These are phyloP conservation scores for Achroia grisella DNA, from an alignment of 1,140 invertebrate species.

Conservation along the genomic window DNA sequence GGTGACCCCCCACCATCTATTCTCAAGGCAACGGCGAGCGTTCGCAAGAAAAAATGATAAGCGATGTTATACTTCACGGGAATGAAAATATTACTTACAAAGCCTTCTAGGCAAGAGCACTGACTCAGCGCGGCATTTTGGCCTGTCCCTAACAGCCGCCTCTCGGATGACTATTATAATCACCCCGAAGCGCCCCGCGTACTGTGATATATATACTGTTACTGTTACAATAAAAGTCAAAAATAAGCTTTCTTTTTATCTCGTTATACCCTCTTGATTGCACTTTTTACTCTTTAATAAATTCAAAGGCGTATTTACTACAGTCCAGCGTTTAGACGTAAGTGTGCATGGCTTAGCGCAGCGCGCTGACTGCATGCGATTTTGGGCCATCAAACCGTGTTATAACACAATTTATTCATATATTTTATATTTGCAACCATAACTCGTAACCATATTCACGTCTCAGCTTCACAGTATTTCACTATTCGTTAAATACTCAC, in stretches of 20 bases:
- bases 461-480: not conserved
- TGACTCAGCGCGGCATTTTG: conserved; percentile 34
- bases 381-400: conserved; percentile 32
- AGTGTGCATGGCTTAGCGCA: conserved; percentile 69
- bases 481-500: conserved; percentile 8
- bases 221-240: conserved; percentile 69
- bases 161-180: conserved; percentile 30
- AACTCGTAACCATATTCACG: not conserved
- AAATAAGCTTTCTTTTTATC: conserved; percentile 51
- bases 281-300: conserved; percentile 28
- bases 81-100: conserved; percentile 30
- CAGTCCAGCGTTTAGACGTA: conserved; percentile 42
- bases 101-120: conserved; percentile 34
- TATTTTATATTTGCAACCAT: conserved; percentile 6
- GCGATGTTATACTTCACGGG: conserved; percentile 24
- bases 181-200: conserved; percentile 68
- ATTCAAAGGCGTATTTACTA: conserved; percentile 25
- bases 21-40: conserved; percentile 66
- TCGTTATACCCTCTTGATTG: conserved; percentile 36
- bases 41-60: conserved; percentile 70
- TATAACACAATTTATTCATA: conserved; percentile 20
- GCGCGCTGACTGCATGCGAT: conserved; percentile 55
- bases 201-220: conserved; percentile 72
- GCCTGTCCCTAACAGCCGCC: conserved; percentile 33
- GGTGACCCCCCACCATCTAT: conserved; percentile 73